Percentiles rank a stretch among this genome's conserved stretches.
Conservation (phyloP, 2,797 vertebrate species). For the Apodemus agrarius region DNA sequence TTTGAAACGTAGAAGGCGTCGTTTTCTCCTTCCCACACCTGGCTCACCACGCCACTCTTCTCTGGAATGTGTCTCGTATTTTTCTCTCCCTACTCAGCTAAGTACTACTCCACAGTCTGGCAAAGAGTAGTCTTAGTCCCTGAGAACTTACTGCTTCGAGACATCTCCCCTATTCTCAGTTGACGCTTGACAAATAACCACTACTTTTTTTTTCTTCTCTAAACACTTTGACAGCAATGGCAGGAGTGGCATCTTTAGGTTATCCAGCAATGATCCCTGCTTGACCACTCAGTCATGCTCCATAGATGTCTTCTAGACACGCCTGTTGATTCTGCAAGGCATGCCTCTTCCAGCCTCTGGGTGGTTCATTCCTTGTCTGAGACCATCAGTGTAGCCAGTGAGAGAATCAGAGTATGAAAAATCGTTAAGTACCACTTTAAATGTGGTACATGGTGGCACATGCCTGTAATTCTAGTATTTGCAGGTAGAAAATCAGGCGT, state of each 20-base stretch:
- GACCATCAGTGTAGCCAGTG: not conserved
- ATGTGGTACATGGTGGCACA: not conserved
- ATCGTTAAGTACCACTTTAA: not conserved
- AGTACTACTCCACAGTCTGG: not conserved
- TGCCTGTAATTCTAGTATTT: not conserved
- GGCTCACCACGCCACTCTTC: not conserved
- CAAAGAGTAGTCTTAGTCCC: not conserved
- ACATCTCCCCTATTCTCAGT: not conserved
- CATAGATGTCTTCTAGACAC: not conserved
- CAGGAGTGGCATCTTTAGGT: not conserved
- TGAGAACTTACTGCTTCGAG: not conserved
- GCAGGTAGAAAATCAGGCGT: too few species aligned
- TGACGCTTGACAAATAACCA: not conserved
- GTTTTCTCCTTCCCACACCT: not conserved
- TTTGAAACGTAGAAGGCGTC: not conserved
- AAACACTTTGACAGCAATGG: not conserved
- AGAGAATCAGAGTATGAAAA: not conserved
- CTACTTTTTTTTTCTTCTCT: not conserved
- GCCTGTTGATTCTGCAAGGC: not conserved
- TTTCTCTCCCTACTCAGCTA: not conserved
- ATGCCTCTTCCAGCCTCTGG: not conserved
- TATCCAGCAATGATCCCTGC: not conserved
- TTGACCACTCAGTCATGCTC: not conserved
- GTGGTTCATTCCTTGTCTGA: not conserved
- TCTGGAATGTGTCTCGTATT: not conserved